Evolutionary conservation across 2,797 vertebrate species (phyloP), one percentile per base, ranked within the genome.

Genomic region (Urocyon cinereoargenteus): DNA sequence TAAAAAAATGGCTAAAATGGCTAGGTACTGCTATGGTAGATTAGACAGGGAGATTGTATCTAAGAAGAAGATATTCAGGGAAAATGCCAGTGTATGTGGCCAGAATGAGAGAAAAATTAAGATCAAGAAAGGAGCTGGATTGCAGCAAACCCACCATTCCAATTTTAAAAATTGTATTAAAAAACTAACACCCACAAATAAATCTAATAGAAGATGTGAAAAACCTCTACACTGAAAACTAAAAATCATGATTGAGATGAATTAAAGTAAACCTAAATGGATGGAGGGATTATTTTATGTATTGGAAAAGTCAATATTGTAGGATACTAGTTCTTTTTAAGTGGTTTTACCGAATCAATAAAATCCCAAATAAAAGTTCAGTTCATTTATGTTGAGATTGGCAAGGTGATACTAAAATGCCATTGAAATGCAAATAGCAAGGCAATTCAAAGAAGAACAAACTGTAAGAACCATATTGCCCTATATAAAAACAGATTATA

Each of bases 361-460:
- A 93, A 87, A 83, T 11, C 22, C 49, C 53, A 86, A 92, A 70
- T 31, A 64, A 91, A 94, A 92, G 45, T 53, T 89, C 7, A 85
- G 62, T 12, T 12, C 57, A 82, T 89, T n/a, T 90, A 86, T 90
- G 83, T 94, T 92, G 49, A 92, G 45, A 86, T 51, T 57, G 64
- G 19, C 8, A 82, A 70, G 5, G n/a, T 61, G 49, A 40, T 70
- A 82, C 28, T 77, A 82, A 83, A 94, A 70, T 49, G 12, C 31
- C 10, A 16, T 90, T 61, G 31, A 70, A 94, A 64, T 78, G 16
- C 12, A 92, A 86, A 62, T 36, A 57, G 28, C 24, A 64, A 82
- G 12, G 6, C 9, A 77, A 21, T 68, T 26, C n/a, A 90, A 83
- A 87, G 51, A 77, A 34, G 5, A n/a, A 3, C 2, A 49, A 68